phyloP scores from a whole-genome alignment of 2,797 vertebrate species.

The Clangula hyemalis region DNA sequence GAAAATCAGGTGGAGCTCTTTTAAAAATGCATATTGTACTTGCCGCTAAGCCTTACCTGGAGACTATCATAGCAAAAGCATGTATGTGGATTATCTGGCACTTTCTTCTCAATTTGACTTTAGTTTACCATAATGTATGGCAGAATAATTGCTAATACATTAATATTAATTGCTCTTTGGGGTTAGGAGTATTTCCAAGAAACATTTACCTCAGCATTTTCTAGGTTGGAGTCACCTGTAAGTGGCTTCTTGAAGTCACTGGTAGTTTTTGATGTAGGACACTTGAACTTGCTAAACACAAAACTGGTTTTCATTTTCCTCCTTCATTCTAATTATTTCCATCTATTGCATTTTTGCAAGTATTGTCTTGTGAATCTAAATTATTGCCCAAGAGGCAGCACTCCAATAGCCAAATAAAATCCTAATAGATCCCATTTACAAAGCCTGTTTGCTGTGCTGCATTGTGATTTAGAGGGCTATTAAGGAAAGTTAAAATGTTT shows the following conservation, averaged over 20 bases:
- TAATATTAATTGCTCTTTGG: slow-evolving; percentile 67
- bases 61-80: slow-evolving; percentile 78
- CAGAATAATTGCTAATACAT: slow-evolving; percentile 69
- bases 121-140: slow-evolving; percentile 53
- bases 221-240: slow-evolving; percentile 41
- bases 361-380: slow-evolving; percentile 73
- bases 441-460: slow-evolving; percentile 54
- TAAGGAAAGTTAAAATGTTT: slow-evolving; percentile 45
- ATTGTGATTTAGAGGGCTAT: slow-evolving; percentile 34
- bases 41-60: slow-evolving; percentile 85
- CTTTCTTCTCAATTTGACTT: slow-evolving; percentile 76
- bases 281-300: slow-evolving; percentile 9
- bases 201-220: slow-evolving; percentile 76
- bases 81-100: slow-evolving; percentile 73
- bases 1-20: slow-evolving; percentile 81
- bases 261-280: slow-evolving; percentile 59
- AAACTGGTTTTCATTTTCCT: slow-evolving; percentile 34
- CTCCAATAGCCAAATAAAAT: slow-evolving; percentile 72
- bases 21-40: slow-evolving; percentile 76
- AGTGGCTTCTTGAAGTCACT: slow-evolving; percentile 41
- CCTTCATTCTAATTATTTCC: background rate
- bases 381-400: slow-evolving; percentile 66
- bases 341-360: slow-evolving; percentile 51
- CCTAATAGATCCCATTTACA: slow-evolving; percentile 58
- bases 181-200: slow-evolving; percentile 50